phyloP scores from a whole-genome alignment of 2,113 vertebrate genomes.

The Dicaeum eximium region DNA sequence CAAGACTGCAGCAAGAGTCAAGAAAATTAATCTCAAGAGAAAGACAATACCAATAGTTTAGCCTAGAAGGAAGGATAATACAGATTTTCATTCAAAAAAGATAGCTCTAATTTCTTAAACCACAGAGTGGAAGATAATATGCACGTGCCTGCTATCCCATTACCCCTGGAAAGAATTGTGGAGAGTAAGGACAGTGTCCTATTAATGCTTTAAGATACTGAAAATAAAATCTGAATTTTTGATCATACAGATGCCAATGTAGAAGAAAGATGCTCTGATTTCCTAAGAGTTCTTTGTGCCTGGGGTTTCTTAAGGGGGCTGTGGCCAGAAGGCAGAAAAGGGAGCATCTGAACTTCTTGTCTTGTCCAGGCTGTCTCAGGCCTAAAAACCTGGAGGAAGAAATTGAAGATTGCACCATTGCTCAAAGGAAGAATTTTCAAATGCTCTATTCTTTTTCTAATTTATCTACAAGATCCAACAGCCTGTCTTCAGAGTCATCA shows the following conservation, averaged over 20 bases:
- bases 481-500: not conserved
- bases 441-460: not conserved
- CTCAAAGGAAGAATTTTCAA: not conserved
- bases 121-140: not conserved
- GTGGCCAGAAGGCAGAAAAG: not conserved
- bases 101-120: not conserved
- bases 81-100: not conserved
- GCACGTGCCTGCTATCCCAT: not conserved
- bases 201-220: not conserved
- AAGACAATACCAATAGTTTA: not conserved
- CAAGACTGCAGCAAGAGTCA: not conserved
- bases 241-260: rapidly evolving
- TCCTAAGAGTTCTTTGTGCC: not conserved
- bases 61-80: not conserved
- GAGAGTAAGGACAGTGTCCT: not conserved
- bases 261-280: not conserved
- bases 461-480: not conserved
- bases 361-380: not conserved
- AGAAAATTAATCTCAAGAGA: not conserved
- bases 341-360: not conserved
- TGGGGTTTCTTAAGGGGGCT: not conserved
- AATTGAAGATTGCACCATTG: not conserved
- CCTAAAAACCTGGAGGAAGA: not conserved
- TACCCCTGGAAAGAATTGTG: not conserved
- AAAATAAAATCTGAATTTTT: not conserved